Percentiles rank a stretch among this genome's conserved stretches.
phyloP scores from a whole-genome alignment of 2,888 invertebrate genomes.

The Chrysolina oricalcia region DNA sequence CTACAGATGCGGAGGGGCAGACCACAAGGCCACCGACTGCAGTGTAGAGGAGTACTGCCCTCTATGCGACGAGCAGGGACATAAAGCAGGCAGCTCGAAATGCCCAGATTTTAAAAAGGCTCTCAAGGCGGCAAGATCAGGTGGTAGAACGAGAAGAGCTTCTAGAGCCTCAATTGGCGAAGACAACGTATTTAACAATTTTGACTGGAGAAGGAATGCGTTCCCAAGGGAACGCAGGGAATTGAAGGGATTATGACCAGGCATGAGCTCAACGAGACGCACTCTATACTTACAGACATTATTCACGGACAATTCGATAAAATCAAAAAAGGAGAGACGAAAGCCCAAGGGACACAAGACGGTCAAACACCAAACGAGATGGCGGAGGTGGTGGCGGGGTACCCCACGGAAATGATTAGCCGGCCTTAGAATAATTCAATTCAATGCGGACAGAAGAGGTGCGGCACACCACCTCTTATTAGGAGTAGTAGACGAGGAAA shows the following conservation, averaged over 20 bases:
- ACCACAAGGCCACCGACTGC: neutral
- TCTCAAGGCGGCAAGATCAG: slow-evolving; percentile 22
- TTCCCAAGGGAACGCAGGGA: neutral
- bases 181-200: neutral
- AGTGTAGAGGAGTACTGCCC: slow-evolving; percentile 5
- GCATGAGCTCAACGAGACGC: neutral
- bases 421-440: slow-evolving; percentile 11
- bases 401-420: too few species aligned
- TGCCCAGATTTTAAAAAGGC: too few species aligned
- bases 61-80: slow-evolving; percentile 11
- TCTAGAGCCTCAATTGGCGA: neutral
- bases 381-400: neutral
- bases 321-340: too few species aligned
- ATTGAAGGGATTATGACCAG: neutral
- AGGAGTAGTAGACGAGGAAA: neutral
- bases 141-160: neutral
- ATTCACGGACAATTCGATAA: too few species aligned
- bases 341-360: too few species aligned
- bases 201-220: neutral
- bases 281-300: neutral
- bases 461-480: neutral
- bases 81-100: neutral
- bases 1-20: neutral
- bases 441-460: slow-evolving; percentile 17
- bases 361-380: neutral